phyloP scores from a whole-genome alignment of 2,113 vertebrate genomes.

The Grantiella picta region DNA sequence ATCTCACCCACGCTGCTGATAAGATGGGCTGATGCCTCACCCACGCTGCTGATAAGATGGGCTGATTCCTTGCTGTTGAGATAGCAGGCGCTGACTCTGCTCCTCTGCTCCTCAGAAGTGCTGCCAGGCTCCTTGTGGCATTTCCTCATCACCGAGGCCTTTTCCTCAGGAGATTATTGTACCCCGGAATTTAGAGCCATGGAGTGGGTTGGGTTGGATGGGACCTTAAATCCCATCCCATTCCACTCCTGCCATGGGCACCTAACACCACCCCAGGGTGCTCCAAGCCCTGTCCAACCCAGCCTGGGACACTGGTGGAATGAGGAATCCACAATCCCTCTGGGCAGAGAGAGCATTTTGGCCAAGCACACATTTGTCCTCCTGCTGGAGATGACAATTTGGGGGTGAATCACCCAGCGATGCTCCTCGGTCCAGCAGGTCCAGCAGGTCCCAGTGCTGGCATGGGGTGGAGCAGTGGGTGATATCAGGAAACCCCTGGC shows the following conservation, averaged over 20 bases:
- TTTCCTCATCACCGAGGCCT: background rate
- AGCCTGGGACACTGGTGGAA: background rate
- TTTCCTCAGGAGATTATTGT: too few relatives aligned
- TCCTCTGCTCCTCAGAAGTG: background rate
- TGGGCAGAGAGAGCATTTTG: background rate
- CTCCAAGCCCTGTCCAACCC: accelerated
- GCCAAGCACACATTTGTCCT: accelerated
- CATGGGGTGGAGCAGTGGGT: background rate
- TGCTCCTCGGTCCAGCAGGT: accelerated
- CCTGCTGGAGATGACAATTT: accelerated
- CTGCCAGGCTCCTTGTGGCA: background rate
- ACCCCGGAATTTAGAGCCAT: background rate
- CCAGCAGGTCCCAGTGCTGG: accelerated
- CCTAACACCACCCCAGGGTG: accelerated
- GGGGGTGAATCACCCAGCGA: accelerated
- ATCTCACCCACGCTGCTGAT: background rate
- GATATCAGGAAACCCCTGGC: background rate
- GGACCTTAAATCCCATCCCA: background rate
- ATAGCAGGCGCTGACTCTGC: background rate
- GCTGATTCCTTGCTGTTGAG: background rate
- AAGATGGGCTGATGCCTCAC: background rate
- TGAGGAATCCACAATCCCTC: background rate
- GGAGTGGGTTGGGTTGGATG: background rate
- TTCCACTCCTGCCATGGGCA: accelerated
- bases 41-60: background rate